Base-by-base conservation (phyloP, 1,140 invertebrate species). In the Saccostrea cuccullata region DNA sequence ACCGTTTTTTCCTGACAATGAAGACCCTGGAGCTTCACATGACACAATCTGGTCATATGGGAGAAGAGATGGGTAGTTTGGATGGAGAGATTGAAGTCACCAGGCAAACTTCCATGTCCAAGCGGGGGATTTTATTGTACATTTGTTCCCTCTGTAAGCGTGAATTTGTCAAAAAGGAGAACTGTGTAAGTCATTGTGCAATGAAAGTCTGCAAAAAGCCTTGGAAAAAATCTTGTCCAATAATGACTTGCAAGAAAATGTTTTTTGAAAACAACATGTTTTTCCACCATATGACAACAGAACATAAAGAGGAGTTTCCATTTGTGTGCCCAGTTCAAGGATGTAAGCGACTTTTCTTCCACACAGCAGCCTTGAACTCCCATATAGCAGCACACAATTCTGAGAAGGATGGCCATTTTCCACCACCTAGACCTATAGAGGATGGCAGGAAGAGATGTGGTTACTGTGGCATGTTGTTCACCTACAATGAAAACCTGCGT, bases 231-330 rank as follows among this genome's bases (percentile, higher is more conserved):
- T 55, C 40, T 56, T 84, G 82, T 84, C 82, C 82, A n/a, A 77
- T 77, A 15, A 36, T 77, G 11, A 55, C 20, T 26, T 84, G 82
- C 82, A 84, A 84, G 55, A 56, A 84, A 55, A 17, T 55, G 40
- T 84, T 84, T 77, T 77, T 77, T 77, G 70, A 77, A 26, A 77
- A 77, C 70, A 77, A 77, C 26, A 77, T 77, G 70, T 77, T 77
- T 77, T 77, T 77, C 26, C 70, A 77, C 15, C 70, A 77, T 17
- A 77, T 77, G 70, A 30, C 23, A 36, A 30, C 70, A 77, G 70
- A 77, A 77, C 70, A 77, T 17, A 77, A 36, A 30, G 30, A 17
- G 11, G 70, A 77, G 70, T 77, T 30, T 30, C 70, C 70, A 30
- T 77, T 77, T 77, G 70, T 77, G 23, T 77, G 70, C 70, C 15